Base-by-base conservation (phyloP, 2,888 invertebrate species). In the Polydrusus cervinus region DNA sequence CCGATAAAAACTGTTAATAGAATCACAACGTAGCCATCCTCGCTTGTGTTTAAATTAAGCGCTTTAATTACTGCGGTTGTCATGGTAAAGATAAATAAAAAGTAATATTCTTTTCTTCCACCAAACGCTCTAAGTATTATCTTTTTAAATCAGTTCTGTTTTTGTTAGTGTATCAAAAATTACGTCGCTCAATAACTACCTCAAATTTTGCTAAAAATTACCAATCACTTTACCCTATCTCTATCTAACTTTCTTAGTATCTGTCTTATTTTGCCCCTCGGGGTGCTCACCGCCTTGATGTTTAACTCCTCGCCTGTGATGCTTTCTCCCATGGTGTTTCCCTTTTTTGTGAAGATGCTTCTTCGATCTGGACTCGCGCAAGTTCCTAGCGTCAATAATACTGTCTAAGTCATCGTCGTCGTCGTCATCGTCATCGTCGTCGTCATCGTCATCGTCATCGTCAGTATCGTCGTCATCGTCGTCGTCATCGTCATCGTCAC, bases 361-460 rank as follows among this genome's bases (percentile, higher is more conserved):
- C 83, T 82, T 84, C 80, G 77, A 80, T 80, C 81, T 94, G 85
- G 94, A 95, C 95, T 95, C 94, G 95, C 95, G 95, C 94, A 95
- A 90, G 89, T 89, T 89, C 87, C 91, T 91, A 83, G 92, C 91
- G 87, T 90, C 91, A 84, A 91, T 90, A 87, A 93, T 91, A 82
- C 92, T 90, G 84, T 92, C 92, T 81, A 92, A 90, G 78, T 90
- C 90, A 67, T 91, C 91, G 71, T 92, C 92, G 74, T 92, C 92
- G 3, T 90, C 90, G 38, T 89, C 88, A 75, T 91, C 92, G 25
- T 91, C 90, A 51, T 90, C 91, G 61, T 91, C 92, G 60, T 78
- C 79, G 53, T 91, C 90, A 74, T 91, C 91, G 65, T 90, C 92
- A 81, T 92, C 93, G 77, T 91, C 92, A 60, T 90, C 89, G 10